A percentile compares a stretch with the other conserved stretches of the same genome.
phyloP scores from a whole-genome alignment of 2,113 vertebrate genomes.

The Vimba vimba region DNA sequence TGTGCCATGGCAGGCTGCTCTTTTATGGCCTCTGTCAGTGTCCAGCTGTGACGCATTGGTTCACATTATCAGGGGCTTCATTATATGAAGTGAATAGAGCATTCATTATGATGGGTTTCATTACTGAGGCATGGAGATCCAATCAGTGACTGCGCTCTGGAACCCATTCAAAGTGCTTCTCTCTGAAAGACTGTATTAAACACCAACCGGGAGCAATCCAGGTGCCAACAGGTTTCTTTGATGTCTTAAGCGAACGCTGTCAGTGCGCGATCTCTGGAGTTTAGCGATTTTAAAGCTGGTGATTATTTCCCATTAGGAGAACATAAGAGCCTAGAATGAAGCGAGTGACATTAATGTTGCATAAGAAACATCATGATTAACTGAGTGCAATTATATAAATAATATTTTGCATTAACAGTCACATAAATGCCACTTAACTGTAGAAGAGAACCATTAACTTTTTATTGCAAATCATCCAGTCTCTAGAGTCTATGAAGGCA shows the following conservation, averaged over 20 bases:
- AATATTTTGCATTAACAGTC: conserved; percentile 23
- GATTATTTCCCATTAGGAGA: conserved; percentile 8
- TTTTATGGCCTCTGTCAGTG: conserved; percentile 50
- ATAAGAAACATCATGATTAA: conserved; percentile 1
- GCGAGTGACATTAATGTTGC: conserved; percentile 9
- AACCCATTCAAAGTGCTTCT: conserved; percentile 18
- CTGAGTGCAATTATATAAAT: conserved; percentile 11
- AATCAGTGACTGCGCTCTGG: conserved; percentile 21
- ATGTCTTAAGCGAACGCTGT: not conserved
- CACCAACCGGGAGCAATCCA: conserved; percentile 29
- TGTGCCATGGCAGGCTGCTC: conserved; percentile 35
- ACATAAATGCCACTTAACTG: conserved; percentile 32
- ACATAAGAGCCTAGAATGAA: not conserved
- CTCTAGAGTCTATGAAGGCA: conserved; percentile 21
- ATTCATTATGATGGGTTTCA: conserved; percentile 53
- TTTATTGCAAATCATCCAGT: not conserved
- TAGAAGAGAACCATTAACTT: conserved; percentile 6
- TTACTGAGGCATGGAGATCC: conserved; percentile 52
- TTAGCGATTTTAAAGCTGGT: conserved; percentile 13
- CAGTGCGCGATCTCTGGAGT: not conserved
- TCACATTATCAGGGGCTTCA: conserved; percentile 54
- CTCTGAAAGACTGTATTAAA: conserved; percentile 45
- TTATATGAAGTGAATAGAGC: conserved; percentile 56
- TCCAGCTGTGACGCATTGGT: conserved; percentile 55
- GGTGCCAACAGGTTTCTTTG: conserved; percentile 46